Base-by-base conservation (phyloP, 1,140 invertebrate genomes). In the Caenorhabditis tropicalis region DNA sequence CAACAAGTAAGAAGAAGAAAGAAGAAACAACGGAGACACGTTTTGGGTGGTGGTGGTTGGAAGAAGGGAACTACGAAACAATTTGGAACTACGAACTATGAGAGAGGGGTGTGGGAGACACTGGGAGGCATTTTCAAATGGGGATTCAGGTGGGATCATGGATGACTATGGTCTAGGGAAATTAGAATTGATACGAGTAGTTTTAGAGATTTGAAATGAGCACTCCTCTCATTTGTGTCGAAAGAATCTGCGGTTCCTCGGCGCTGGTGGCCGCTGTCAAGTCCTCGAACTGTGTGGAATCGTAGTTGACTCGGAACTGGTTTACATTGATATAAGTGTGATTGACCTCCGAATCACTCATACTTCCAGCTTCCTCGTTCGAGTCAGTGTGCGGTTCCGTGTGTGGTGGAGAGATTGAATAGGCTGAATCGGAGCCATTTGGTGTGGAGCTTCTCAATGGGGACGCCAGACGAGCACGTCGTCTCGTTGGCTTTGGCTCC, bases 291-390 rank as follows among this genome's bases (percentile, higher is more conserved):
- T 83, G 86, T 6, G 86, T 87, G 7, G 82, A 84, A 43, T 87
- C 86, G 24, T 33, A 60, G 24, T 10, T 53, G 36, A 36, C 19
- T 15, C 65, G 65, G 21, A 48, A 81, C 24, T 79, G n/a, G 21
- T 79, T 58, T 6, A 87, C 49, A 51, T 87, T 87, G 53, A 87
- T 85, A 56, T 87, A 87, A 21, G 84, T 87, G 86, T 87, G 86
- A 43, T 87, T 79, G 21, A 81, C 51, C 82, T 82, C 29, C 24
- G 49, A 81, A 81, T 81, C 79, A 81, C 79, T 81, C 31, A 51
- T 53, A n/a, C 46, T 56, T 19, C 46, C 79, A 21, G 39, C 83
- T 4, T 74, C 65, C 19, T 74, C 65, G 27, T 84, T 84, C 9
- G 83, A 84, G 60, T 84, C 83, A 19, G 83, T 86, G 12, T 87